These are phyloP conservation scores for Philopotamus ludificatus DNA, from an alignment of 1,140 invertebrate species.

Conservation along the genomic window DNA sequence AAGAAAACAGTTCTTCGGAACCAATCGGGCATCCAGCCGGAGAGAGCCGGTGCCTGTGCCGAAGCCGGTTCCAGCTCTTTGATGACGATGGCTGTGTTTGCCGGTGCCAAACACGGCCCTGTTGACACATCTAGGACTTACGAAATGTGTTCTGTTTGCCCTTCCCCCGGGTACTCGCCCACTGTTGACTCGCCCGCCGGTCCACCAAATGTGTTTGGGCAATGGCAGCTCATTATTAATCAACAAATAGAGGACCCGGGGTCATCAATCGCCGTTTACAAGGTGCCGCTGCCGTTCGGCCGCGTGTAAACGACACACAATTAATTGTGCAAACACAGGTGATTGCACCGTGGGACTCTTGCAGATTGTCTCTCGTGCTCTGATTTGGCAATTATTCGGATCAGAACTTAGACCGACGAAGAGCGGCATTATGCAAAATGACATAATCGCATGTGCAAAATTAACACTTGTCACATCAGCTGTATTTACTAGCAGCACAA, in stretches of 20 bases:
- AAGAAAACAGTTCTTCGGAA: constrained; percentile 27
- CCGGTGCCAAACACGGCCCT: constrained; percentile 19
- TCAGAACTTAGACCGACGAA: background rate
- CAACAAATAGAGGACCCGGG: constrained; percentile 4
- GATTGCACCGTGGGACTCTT: no score
- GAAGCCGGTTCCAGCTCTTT: constrained; percentile 2
- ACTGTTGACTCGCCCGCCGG: background rate
- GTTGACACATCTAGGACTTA: constrained; percentile 20
- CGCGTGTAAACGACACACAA: background rate
- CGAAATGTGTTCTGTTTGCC: constrained; percentile 14
- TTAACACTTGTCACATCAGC: no score
- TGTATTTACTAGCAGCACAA: no score
- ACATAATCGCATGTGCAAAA: no score
- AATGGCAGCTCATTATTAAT: constrained; percentile 10
- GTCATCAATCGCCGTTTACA: background rate
- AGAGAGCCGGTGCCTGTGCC: background rate
- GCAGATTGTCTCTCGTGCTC: no score
- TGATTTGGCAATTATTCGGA: background rate
- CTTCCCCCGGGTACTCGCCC: constrained; percentile 1
- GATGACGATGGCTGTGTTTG: constrained; percentile 9
- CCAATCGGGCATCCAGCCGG: constrained; percentile 24
- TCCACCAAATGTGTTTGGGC: background rate
- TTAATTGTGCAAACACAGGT: background rate
- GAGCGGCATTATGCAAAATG: background rate
- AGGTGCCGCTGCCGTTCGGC: background rate